These are phyloP conservation scores for Gobius niger DNA, from an alignment of 2,113 vertebrate genomes.

Conservation along the genomic window DNA sequence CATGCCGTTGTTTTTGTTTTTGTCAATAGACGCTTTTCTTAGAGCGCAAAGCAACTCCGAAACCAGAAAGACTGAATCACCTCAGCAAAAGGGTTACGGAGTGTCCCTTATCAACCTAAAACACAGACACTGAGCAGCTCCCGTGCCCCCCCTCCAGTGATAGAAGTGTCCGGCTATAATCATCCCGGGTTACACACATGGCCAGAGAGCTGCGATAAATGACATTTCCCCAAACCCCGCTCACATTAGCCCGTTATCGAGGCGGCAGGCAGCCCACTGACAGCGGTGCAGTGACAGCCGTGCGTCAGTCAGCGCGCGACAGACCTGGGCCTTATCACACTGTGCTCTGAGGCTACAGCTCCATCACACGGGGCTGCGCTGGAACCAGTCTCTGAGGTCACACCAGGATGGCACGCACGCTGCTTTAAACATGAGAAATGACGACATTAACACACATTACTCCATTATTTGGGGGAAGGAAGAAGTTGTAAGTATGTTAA, in stretches of 20 bases:
- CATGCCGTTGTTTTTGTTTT: too few relatives aligned
- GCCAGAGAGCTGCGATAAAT: conserved; percentile 76
- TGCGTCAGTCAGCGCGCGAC: conserved; percentile 77
- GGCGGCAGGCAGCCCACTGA: conserved; percentile 63
- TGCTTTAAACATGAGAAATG: conserved; percentile 19
- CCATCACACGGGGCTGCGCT: conserved; percentile 56
- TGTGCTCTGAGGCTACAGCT: conserved; percentile 70
- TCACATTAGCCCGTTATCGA: conserved; percentile 82
- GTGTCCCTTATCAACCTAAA: conserved; percentile 64
- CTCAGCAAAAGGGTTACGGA: conserved; percentile 55
- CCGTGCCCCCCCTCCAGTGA: conserved; percentile 59
- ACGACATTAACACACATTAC: too few relatives aligned
- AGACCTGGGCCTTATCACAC: conserved; percentile 79
- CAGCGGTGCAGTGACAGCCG: conserved; percentile 69
- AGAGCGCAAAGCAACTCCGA: not conserved
- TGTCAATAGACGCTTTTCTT: not conserved
- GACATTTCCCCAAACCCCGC: conserved; percentile 79
- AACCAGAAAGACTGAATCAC: conserved; percentile 54
- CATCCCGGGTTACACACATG: conserved; percentile 72
- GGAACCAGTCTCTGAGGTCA: conserved; percentile 13
- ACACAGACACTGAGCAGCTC: conserved; percentile 67
- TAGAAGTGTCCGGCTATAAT: conserved; percentile 73
- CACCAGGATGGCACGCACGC: conserved; percentile 16
- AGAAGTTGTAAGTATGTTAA: too few relatives aligned
- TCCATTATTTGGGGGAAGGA: too few relatives aligned